Evolutionary conservation across 92 coral and sea anemone species (phyloP).

Genomic region (Nematostella vectensis): DNA sequence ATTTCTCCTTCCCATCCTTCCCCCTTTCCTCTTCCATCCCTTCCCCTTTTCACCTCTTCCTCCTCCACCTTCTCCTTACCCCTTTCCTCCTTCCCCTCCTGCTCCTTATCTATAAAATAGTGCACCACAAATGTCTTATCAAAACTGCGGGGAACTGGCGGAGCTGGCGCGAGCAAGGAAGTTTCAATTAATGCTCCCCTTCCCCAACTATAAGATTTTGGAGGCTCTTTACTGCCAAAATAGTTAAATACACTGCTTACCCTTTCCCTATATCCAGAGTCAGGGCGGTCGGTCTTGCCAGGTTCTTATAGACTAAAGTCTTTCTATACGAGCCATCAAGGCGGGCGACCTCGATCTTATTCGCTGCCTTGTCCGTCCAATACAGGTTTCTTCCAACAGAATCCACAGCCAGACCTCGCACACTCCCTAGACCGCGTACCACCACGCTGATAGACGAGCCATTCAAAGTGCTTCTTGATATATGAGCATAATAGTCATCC

Average conservation of each 20-base stretch:
- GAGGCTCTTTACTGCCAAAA: no score
- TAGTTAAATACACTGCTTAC: constrained; percentile 1
- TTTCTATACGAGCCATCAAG: constrained; percentile 34
- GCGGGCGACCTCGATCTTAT: constrained; percentile 27
- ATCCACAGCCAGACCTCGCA: constrained; percentile 44
- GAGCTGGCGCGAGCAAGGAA: no score
- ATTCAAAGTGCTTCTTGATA: constrained; percentile 23
- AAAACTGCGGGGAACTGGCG: no score
- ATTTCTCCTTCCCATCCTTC: no score
- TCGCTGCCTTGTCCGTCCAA: constrained; percentile 33
- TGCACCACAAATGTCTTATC: no score
- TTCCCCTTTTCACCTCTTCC: no score
- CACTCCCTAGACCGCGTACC: constrained; percentile 5
- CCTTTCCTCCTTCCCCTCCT: no score
- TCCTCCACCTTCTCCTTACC: no score
- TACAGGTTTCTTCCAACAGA: constrained; percentile 28
- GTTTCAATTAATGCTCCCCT: no score
- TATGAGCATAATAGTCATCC: constrained; percentile 7
- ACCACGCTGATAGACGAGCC: constrained; percentile 10
- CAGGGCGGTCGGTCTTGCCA: constrained; percentile 10
- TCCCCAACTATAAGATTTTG: no score
- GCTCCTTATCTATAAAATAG: no score
- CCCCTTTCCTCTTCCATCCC: no score
- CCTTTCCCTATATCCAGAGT: constrained; percentile 12
- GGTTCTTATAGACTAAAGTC: constrained; percentile 32